phyloP scores from a whole-genome alignment of 2,888 invertebrate genomes.

The Pyrochroa serraticornis region DNA sequence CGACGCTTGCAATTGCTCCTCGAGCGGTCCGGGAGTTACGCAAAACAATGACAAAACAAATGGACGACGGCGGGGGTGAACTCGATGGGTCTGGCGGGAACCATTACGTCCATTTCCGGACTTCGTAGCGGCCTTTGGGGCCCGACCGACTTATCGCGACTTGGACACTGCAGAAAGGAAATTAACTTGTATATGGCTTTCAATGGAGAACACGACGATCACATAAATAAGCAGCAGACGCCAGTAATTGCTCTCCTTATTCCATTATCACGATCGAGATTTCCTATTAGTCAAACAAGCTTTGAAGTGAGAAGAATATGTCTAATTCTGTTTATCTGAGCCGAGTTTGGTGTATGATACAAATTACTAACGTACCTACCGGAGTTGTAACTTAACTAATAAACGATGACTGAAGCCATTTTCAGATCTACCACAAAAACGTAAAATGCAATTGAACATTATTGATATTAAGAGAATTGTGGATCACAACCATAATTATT shows the following conservation, averaged over 20 bases:
- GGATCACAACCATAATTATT: too few relatives aligned
- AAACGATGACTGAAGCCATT: too few relatives aligned
- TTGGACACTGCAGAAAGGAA: slow-evolving; percentile 47
- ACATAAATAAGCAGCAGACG: slow-evolving; percentile 1
- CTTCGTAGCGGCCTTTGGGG: slow-evolving; percentile 46
- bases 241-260: neutral
- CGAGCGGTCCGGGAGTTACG: slow-evolving; percentile 23
- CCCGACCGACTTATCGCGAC: slow-evolving; percentile 48
- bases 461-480: too few relatives aligned
- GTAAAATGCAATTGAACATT: too few relatives aligned
- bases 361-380: too few relatives aligned
- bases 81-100: slow-evolving; percentile 52
- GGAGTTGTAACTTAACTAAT: too few relatives aligned
- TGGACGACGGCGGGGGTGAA: slow-evolving; percentile 43
- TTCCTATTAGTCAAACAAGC: neutral
- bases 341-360: too few relatives aligned
- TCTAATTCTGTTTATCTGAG: too few relatives aligned
- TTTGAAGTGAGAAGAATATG: neutral
- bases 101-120: slow-evolving; percentile 57
- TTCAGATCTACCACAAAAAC: too few relatives aligned
- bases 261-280: too few relatives aligned
- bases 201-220: slow-evolving; percentile 25
- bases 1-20: slow-evolving; percentile 8
- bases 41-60: slow-evolving; percentile 51
- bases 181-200: slow-evolving; percentile 48